Evolutionary conservation across 2,888 invertebrate genomes (phyloP).

Genomic region (Drosophila neotestacea): DNA sequence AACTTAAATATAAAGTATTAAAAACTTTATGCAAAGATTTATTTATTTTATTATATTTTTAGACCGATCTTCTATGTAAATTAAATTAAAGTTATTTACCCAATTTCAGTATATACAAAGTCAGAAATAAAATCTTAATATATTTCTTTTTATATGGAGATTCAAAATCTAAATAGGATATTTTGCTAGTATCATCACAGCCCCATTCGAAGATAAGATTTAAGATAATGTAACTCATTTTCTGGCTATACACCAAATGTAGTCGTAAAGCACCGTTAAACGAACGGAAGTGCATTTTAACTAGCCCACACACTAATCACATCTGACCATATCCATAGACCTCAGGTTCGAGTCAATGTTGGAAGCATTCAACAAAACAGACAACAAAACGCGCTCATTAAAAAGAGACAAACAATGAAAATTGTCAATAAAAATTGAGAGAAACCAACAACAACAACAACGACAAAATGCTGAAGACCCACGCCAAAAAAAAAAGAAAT

Average conservation of each 20-base stretch:
- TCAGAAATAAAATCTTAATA: too few relatives aligned
- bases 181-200: too few relatives aligned
- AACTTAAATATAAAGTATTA: too few relatives aligned
- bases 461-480: conserved; percentile 46
- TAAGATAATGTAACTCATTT: neutral
- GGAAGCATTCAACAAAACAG: conserved; percentile 42
- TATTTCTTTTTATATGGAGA: too few relatives aligned
- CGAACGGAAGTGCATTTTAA: conserved; percentile 74
- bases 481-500: conserved; percentile 43
- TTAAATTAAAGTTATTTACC: too few relatives aligned
- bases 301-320: conserved; percentile 44
- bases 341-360: conserved; percentile 39
- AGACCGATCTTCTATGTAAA: neutral
- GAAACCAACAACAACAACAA: conserved; percentile 32
- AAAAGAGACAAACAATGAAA: conserved; percentile 70
- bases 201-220: too few relatives aligned
- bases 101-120: too few relatives aligned
- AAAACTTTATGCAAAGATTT: too few relatives aligned
- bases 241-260: conserved; percentile 23
- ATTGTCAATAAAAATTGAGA: conserved; percentile 71
- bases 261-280: conserved; percentile 56
- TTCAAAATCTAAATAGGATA: too few relatives aligned
- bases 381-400: conserved; percentile 74
- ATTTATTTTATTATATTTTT: too few relatives aligned
- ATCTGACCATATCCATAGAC: conserved; percentile 44